Evolutionary conservation across 2,113 vertebrate genomes (phyloP).

Genomic region (Ailurus styani): DNA sequence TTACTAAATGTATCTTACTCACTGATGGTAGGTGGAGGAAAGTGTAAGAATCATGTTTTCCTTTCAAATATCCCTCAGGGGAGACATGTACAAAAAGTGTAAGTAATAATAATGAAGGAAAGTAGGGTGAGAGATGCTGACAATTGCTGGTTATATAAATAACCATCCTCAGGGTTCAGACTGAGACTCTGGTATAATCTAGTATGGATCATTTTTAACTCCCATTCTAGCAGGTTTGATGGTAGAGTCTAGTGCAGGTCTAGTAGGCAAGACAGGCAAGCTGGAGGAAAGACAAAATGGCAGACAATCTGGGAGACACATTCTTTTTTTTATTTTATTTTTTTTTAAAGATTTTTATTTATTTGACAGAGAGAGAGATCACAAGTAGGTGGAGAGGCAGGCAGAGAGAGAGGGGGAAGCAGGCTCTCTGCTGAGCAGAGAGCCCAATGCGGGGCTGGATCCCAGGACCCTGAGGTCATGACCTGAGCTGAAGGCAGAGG

Average conservation of each 20-base stretch:
- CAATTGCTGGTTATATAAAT: not conserved
- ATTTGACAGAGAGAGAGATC: no score
- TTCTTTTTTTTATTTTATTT: no score
- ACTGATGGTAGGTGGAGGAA: not conserved
- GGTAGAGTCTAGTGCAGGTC: not conserved
- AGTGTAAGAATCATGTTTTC: not conserved
- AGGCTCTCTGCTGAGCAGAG: no score
- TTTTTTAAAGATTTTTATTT: no score
- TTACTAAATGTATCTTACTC: not conserved
- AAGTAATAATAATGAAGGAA: not conserved
- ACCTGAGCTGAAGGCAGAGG: no score
- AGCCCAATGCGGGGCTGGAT: no score
- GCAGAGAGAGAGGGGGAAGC: no score
- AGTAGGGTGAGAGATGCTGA: not conserved
- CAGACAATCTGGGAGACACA: not conserved
- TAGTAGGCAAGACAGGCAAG: not conserved
- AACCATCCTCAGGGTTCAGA: not conserved
- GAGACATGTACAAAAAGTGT: not conserved
- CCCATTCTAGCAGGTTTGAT: not conserved
- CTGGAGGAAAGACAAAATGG: not conserved
- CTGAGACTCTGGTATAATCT: not conserved
- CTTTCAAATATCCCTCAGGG: not conserved
- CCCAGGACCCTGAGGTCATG: no score
- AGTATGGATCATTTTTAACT: not conserved
- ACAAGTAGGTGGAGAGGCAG: no score